phyloP scores from a whole-genome alignment of 2,113 vertebrate species.

The Microcebus griseorufus region DNA sequence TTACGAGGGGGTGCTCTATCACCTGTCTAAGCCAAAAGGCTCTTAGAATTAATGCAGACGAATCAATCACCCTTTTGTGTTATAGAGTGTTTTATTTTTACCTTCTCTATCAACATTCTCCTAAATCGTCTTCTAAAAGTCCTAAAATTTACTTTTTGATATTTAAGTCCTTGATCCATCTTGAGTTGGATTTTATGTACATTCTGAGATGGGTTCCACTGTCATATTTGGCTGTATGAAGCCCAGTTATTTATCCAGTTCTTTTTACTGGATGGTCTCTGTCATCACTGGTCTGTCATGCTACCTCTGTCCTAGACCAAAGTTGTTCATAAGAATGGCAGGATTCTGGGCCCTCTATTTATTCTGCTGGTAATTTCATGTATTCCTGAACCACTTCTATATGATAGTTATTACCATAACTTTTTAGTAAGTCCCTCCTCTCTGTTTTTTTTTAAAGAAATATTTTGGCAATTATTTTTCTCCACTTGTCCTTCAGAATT shows the following conservation, averaged over 20 bases:
- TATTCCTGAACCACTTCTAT: not conserved
- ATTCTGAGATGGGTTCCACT: not conserved
- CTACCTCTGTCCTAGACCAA: not conserved
- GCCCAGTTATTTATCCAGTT: not conserved
- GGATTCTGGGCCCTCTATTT: not conserved
- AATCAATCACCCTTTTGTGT: not conserved
- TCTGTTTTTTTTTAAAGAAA: not conserved
- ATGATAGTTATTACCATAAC: not conserved
- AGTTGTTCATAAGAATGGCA: not conserved
- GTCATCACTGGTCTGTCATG: not conserved
- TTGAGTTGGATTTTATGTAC: not conserved
- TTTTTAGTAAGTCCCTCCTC: not conserved
- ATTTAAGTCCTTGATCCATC: not conserved
- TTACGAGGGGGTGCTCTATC: not conserved
- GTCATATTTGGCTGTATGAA: not conserved
- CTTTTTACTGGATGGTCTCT: not conserved
- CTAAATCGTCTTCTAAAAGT: not conserved
- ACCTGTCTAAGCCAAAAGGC: not conserved
- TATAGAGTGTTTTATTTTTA: not conserved
- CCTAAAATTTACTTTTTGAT: not conserved
- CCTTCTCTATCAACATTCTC: not conserved
- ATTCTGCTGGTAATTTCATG: not conserved
- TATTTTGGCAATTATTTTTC: not conserved
- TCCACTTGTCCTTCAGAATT: not conserved
- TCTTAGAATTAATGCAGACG: not conserved